Evolutionary conservation across 2,797 vertebrate genomes (phyloP).

Genomic region (Lutjanus argentimaculatus): DNA sequence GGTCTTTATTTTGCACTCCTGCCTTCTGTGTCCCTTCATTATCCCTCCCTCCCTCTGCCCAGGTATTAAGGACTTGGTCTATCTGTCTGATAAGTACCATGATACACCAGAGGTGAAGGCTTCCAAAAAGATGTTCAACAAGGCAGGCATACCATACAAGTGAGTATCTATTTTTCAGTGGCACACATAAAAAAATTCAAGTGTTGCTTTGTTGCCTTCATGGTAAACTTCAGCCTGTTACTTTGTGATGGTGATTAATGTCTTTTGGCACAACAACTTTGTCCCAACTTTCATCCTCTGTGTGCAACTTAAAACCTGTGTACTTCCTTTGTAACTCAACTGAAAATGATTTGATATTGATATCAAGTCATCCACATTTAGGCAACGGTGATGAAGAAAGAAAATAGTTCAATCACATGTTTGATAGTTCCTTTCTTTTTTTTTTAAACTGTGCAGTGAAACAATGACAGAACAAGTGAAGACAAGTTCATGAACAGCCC

Average conservation of each 20-base stretch:
- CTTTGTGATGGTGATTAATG: too few species aligned
- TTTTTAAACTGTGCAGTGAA: too few species aligned
- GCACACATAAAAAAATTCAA: neutral
- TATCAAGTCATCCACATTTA: too few species aligned
- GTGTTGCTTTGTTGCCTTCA: neutral
- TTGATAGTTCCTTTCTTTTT: too few species aligned
- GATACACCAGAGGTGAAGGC: constrained; percentile 88
- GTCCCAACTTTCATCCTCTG: neutral
- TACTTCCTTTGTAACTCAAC: too few species aligned
- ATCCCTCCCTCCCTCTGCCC: constrained; percentile 1
- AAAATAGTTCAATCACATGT: too few species aligned
- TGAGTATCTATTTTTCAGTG: constrained; percentile 62
- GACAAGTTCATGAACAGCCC: too few species aligned
- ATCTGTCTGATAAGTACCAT: constrained; percentile 94
- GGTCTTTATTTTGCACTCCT: constrained; percentile 4
- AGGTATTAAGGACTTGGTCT: constrained; percentile 95
- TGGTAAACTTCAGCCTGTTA: neutral
- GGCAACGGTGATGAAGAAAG: too few species aligned
- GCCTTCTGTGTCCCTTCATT: neutral
- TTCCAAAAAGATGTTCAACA: constrained; percentile 88
- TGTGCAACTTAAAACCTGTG: too few species aligned
- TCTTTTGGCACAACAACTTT: neutral
- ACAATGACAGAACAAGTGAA: too few species aligned
- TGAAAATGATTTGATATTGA: too few species aligned
- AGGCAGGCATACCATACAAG: constrained; percentile 89